Evolutionary conservation across 35 echinoderm and acorn worm species (phyloP).

Genomic region (Ophiothrix spiculata): DNA sequence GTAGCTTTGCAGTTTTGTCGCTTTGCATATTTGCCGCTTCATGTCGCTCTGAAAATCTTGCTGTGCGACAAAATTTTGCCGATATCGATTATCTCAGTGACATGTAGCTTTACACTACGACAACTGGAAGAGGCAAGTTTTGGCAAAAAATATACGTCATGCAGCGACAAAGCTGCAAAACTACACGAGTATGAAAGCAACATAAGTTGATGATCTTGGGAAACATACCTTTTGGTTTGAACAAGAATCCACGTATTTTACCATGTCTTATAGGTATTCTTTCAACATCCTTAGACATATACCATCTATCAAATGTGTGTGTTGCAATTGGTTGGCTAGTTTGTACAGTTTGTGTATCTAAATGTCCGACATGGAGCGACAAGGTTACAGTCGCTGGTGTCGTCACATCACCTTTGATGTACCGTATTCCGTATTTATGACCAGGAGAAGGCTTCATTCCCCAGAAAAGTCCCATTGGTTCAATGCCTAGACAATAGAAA

Average conservation of each 20-base stretch:
- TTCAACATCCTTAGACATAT: slow-evolving; percentile 29
- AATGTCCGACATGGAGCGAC: background rate
- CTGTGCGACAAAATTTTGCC: too few relatives aligned
- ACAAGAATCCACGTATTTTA: slow-evolving; percentile 19
- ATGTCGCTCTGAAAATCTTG: too few relatives aligned
- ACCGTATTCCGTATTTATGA: background rate
- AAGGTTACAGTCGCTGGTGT: background rate
- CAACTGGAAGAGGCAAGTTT: too few relatives aligned
- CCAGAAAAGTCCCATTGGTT: slow-evolving; percentile 41
- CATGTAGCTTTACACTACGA: too few relatives aligned
- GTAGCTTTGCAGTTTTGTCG: too few relatives aligned
- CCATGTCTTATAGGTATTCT: slow-evolving; percentile 19
- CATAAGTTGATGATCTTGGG: too few relatives aligned
- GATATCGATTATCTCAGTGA: too few relatives aligned
- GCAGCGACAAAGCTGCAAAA: too few relatives aligned
- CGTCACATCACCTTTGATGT: slow-evolving; percentile 10
- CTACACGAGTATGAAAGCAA: too few relatives aligned
- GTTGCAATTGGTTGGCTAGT: background rate
- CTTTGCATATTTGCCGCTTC: too few relatives aligned
- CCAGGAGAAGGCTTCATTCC: slow-evolving; percentile 31
- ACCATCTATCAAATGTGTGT: slow-evolving; percentile 12
- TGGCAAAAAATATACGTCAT: too few relatives aligned
- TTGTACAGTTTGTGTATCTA: background rate
- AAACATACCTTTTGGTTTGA: slow-evolving; percentile 37
- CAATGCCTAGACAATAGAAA: background rate